Evolutionary conservation across 2,888 invertebrate genomes (phyloP).

Genomic region (Dascillus cervinus): DNA sequence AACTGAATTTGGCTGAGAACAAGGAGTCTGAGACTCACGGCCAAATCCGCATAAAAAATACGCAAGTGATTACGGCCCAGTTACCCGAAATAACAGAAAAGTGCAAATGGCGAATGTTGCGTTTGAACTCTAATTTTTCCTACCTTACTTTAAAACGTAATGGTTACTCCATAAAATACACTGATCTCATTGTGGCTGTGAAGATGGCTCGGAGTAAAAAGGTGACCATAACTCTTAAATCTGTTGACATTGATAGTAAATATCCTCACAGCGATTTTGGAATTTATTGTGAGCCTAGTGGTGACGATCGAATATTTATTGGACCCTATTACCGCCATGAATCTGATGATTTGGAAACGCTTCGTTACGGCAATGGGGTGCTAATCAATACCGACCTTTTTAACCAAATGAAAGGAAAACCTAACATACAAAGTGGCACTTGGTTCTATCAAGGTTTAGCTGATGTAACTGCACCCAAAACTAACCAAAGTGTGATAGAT

Average conservation of each 20-base stretch:
- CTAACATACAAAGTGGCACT: conserved; percentile 10
- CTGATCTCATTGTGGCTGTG: conserved; percentile 44
- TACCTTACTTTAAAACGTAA: conserved; percentile 46
- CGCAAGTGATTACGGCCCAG: conserved; percentile 41
- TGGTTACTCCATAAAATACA: conserved; percentile 49
- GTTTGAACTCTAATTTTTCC: conserved; percentile 47
- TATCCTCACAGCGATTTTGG: conserved; percentile 31
- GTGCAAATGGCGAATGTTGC: conserved; percentile 52
- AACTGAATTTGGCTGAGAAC: neutral
- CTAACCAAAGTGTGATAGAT: conserved; percentile 14
- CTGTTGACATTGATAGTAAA: conserved; percentile 18
- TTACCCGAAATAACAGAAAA: conserved; percentile 16
- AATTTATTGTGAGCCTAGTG: conserved; percentile 33
- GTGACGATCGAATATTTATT: conserved; percentile 33
- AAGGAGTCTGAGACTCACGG: neutral
- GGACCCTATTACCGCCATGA: conserved; percentile 35
- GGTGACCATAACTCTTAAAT: conserved; percentile 45
- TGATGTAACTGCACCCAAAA: conserved; percentile 5
- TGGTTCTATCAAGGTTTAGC: conserved; percentile 18
- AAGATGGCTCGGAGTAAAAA: conserved; percentile 42
- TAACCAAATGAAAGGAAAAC: conserved; percentile 28
- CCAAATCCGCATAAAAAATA: conserved; percentile 26
- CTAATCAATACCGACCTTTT: conserved; percentile 29
- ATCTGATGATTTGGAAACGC: conserved; percentile 30
- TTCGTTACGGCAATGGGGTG: conserved; percentile 30